Evolutionary conservation across 2,113 vertebrate species (phyloP).

Genomic region (Rana temporaria): DNA sequence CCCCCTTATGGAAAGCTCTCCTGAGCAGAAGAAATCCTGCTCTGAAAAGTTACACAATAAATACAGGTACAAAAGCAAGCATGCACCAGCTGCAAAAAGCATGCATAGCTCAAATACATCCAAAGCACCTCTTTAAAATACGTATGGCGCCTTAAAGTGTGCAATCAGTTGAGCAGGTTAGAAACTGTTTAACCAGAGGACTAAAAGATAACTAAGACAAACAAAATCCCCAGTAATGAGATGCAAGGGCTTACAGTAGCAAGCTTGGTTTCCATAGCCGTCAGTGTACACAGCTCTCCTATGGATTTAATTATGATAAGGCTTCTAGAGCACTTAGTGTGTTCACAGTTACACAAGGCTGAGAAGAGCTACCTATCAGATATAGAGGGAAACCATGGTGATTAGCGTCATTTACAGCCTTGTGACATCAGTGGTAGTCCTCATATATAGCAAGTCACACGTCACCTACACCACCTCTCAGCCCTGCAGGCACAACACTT

Average conservation of each 20-base stretch:
- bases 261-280: not conserved
- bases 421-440: conserved; percentile 5
- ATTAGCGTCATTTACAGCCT: not conserved
- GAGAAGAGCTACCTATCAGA: not conserved
- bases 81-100: no score
- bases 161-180: no score
- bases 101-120: no score
- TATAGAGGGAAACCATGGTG: not conserved
- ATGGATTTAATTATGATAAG: not conserved
- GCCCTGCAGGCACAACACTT: conserved; percentile 3
- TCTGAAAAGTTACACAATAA: no score
- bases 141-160: no score
- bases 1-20: no score
- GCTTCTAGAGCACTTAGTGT: not conserved
- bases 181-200: no score
- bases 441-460: not conserved
- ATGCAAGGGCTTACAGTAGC: not conserved
- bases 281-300: not conserved
- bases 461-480: not conserved
- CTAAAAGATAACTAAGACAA: no score
- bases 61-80: no score
- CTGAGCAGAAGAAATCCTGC: no score
- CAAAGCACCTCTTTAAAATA: no score
- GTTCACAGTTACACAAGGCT: not conserved
- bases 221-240: no score